Evolutionary conservation across 2,888 invertebrate genomes (phyloP).

Genomic region (Tinea semifulvella): DNA sequence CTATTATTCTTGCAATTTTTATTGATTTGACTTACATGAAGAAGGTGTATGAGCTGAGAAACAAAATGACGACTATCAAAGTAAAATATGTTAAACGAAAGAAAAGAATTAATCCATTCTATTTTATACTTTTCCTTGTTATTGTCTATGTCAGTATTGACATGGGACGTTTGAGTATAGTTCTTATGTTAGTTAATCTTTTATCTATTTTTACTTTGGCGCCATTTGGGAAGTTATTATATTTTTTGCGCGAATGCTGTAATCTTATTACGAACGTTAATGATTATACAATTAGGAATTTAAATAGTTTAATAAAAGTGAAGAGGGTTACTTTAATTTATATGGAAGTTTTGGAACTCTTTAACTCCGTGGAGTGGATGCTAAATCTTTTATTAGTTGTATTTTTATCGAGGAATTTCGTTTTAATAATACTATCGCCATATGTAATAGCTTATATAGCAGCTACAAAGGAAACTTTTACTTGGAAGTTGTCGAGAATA

Average conservation of each 20-base stretch:
- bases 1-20: background rate
- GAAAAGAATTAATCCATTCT: background rate
- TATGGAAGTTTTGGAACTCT: conserved; percentile 7
- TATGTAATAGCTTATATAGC: background rate
- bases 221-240: background rate
- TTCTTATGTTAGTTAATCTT: background rate
- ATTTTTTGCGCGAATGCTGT: background rate
- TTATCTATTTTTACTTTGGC: background rate
- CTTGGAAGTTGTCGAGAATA: background rate
- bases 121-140: background rate
- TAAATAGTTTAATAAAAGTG: background rate
- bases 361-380: conserved; percentile 1
- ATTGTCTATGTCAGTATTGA: background rate
- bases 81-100: background rate
- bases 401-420: conserved; percentile 7
- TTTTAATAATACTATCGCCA: background rate
- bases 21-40: background rate
- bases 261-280: background rate
- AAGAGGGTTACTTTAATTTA: background rate
- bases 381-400: background rate
- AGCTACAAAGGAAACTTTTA: background rate
- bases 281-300: background rate
- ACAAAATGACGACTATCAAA: background rate
- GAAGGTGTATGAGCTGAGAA: background rate
- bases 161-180: background rate